Conservation (phyloP, 2,888 invertebrate species). For the Neoitamus cyanurus region DNA sequence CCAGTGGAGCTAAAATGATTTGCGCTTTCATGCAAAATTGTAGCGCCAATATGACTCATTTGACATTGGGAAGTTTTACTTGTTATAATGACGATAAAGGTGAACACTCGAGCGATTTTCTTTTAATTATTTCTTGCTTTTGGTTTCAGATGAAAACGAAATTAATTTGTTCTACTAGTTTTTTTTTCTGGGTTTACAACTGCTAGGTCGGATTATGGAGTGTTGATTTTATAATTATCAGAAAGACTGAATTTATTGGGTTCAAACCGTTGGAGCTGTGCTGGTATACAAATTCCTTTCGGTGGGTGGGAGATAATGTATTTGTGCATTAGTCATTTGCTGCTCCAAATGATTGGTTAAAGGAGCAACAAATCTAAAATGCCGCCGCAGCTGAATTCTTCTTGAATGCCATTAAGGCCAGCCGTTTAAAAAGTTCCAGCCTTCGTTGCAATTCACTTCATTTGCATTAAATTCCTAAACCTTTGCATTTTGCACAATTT, state of each 20-base stretch:
- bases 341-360: not conserved
- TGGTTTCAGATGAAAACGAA: not conserved
- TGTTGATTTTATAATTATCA: not conserved
- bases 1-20: not conserved
- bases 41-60: not conserved
- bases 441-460: not conserved
- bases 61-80: not conserved
- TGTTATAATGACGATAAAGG: not conserved
- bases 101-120: not conserved
- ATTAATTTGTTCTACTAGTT: not conserved
- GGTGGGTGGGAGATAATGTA: not conserved
- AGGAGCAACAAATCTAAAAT: not conserved
- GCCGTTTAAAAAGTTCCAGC: not conserved
- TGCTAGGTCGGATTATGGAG: not conserved
- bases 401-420: not conserved
- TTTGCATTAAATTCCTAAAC: not conserved
- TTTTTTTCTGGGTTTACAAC: not conserved
- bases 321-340: not conserved
- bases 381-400: not conserved
- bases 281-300: not conserved
- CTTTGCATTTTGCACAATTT: not conserved
- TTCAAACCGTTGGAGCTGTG: too few species aligned
- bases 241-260: not conserved
- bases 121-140: not conserved
- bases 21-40: not conserved